These are phyloP conservation scores for Daktulosphaira vitifoliae DNA, from an alignment of 1,140 invertebrate genomes.

Conservation along the genomic window DNA sequence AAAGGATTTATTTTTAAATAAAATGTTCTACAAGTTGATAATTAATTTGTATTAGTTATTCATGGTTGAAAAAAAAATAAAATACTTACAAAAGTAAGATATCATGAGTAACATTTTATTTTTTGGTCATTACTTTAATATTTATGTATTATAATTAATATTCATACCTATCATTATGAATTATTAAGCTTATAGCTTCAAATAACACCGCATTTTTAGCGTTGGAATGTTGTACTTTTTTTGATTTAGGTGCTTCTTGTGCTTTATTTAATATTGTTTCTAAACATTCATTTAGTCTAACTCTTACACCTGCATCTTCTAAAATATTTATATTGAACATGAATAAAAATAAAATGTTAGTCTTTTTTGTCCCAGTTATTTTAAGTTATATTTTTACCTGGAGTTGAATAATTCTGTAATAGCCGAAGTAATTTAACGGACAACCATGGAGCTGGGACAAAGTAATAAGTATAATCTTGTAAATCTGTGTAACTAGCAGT, in stretches of 20 bases:
- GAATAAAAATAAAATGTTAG: too few species aligned
- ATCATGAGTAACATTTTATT: too few species aligned
- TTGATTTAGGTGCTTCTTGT: constrained; percentile 98
- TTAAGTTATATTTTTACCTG: constrained; percentile 54
- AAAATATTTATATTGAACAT: constrained; percentile 38
- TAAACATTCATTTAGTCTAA: constrained; percentile 92
- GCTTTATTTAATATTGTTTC: constrained; percentile 99
- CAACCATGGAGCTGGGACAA: constrained; percentile 99
- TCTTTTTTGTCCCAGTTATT: too few species aligned
- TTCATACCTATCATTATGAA: constrained; percentile 84
- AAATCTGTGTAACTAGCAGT: constrained; percentile 96
- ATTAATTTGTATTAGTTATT: too few species aligned
- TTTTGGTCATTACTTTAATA: too few species aligned
- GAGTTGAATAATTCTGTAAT: constrained; percentile 96
- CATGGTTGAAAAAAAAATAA: too few species aligned
- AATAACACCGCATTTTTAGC: constrained; percentile 99
- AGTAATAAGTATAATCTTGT: constrained; percentile 99
- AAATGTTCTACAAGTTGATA: too few species aligned
- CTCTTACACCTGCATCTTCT: constrained; percentile 90
- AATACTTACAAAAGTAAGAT: too few species aligned
- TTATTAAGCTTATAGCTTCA: constrained; percentile 99
- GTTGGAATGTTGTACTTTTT: constrained; percentile 99
- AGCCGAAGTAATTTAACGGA: constrained; percentile 94
- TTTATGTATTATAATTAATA: too few species aligned
- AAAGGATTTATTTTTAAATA: too few species aligned